phyloP scores from a whole-genome alignment of 92 coral and sea anemone species.

The Muricea muricata region DNA sequence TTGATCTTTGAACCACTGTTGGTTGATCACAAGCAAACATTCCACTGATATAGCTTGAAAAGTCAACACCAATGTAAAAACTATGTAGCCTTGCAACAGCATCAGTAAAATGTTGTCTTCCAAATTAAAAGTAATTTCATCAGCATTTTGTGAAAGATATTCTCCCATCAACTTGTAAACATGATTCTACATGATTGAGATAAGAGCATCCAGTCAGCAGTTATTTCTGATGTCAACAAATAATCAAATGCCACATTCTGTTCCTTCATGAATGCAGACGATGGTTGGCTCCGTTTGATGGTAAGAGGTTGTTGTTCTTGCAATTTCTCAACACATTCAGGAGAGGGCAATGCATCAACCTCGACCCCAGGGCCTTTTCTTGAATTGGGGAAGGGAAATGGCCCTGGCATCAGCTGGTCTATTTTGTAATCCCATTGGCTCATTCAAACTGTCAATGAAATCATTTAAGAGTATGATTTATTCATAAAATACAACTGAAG shows the following conservation, averaged over 20 bases:
- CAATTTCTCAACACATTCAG: not conserved
- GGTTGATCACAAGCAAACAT: slow-evolving; percentile 11
- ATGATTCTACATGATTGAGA: not conserved
- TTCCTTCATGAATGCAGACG: slow-evolving; percentile 6
- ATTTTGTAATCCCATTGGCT: too few species aligned
- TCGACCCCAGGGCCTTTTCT: too few species aligned
- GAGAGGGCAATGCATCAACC: slow-evolving; percentile 37
- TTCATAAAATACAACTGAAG: too few species aligned
- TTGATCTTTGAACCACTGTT: slow-evolving; percentile 27
- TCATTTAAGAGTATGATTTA: too few species aligned
- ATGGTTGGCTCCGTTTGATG: not conserved
- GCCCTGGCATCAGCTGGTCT: too few species aligned
- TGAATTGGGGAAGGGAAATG: too few species aligned
- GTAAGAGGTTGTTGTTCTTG: not conserved
- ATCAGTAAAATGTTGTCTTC: not conserved
- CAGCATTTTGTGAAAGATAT: not conserved
- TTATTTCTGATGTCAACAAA: not conserved
- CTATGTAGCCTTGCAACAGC: slow-evolving; percentile 17
- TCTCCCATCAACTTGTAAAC: not conserved
- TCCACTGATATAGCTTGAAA: slow-evolving; percentile 32
- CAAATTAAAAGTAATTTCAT: not conserved
- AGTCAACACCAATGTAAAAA: slow-evolving; percentile 15
- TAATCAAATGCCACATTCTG: slow-evolving; percentile 14
- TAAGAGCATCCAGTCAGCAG: not conserved
- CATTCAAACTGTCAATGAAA: too few species aligned